Conservation (phyloP, 2,888 invertebrate species). For the Drosophila buzzatii region DNA sequence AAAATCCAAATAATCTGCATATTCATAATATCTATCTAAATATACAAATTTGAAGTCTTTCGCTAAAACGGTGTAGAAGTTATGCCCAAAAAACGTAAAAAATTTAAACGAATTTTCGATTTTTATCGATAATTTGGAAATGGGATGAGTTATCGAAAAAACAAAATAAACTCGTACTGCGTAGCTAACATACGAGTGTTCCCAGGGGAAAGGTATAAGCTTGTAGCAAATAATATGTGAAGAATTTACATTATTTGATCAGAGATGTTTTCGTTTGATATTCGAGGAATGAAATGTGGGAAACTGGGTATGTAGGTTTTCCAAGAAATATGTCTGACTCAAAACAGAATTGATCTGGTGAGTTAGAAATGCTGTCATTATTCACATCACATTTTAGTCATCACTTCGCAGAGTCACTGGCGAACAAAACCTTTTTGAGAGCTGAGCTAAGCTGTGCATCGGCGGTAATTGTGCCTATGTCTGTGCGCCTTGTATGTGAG, state of each 20-base stretch:
- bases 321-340: constrained; percentile 8
- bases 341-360: not conserved
- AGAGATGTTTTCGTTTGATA: not conserved
- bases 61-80: no score
- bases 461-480: constrained; percentile 3
- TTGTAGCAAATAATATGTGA: not conserved
- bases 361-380: constrained; percentile 1
- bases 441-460: constrained; percentile 19
- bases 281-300: constrained; percentile 1
- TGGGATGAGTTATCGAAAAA: no score
- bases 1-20: no score
- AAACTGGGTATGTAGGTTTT: constrained; percentile 1
- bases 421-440: constrained; percentile 1
- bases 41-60: no score
- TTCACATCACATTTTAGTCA: constrained; percentile 2
- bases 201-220: not conserved
- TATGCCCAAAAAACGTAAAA: no score
- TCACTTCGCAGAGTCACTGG: not conserved
- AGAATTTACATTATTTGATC: not conserved
- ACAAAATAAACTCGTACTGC: no score
- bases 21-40: no score
- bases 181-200: no score
- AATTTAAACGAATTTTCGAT: no score
- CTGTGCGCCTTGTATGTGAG: constrained; percentile 9
- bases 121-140: no score